phyloP scores from a whole-genome alignment of 1,140 invertebrate genomes.

The Apis laboriosa region DNA sequence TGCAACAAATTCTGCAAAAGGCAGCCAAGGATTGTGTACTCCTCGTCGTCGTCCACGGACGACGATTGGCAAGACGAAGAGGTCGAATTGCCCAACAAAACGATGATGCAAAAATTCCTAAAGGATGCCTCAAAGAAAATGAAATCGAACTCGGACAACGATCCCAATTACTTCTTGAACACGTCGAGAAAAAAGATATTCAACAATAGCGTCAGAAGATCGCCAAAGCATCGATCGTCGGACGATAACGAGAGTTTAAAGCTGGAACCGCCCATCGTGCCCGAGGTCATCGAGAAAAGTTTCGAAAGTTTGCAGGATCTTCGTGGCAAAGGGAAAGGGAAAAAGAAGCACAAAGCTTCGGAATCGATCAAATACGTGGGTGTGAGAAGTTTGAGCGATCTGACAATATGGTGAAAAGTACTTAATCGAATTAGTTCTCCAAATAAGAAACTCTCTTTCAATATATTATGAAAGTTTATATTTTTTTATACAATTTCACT shows the following conservation, averaged over 20 bases:
- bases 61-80: conserved; percentile 50
- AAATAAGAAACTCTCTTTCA: background rate
- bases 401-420: conserved; percentile 58
- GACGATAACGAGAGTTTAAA: conserved; percentile 38
- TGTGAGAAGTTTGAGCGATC: conserved; percentile 41
- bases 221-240: conserved; percentile 5
- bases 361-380: conserved; percentile 10
- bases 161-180: conserved; percentile 14
- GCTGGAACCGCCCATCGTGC: conserved; percentile 67
- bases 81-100: background rate
- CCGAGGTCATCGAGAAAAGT: conserved; percentile 71
- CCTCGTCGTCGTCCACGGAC: background rate
- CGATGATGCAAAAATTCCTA: conserved; percentile 51
- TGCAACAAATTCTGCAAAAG: background rate
- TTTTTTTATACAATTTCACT: background rate
- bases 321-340: background rate
- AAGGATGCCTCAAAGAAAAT: conserved; percentile 26
- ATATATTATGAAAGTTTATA: background rate
- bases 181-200: conserved; percentile 29
- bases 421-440: background rate
- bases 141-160: conserved; percentile 1
- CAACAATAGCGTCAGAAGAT: background rate
- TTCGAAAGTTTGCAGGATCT: conserved; percentile 70
- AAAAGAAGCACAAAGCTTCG: background rate
- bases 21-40: background rate